phyloP scores from a whole-genome alignment of 2,888 invertebrate species.

The Caenorhabditis doughertyi region DNA sequence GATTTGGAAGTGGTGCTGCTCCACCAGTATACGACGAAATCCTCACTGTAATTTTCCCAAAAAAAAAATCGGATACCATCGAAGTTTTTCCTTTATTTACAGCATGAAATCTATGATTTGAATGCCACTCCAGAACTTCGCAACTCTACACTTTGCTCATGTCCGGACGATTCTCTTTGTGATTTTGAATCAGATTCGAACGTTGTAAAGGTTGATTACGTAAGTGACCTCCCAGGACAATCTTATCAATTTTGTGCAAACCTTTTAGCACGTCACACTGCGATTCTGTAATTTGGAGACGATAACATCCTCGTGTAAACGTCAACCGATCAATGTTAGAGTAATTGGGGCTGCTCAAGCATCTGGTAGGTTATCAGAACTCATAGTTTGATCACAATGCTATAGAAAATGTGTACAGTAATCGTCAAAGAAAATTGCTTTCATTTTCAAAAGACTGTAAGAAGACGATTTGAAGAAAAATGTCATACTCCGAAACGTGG shows the following conservation, averaged over 20 bases:
- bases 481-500: too few relatives aligned
- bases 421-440: not conserved
- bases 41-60: conserved; percentile 35
- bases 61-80: not conserved
- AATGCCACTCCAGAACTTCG: conserved; percentile 45
- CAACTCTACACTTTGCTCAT: conserved; percentile 54
- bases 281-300: conserved; percentile 53
- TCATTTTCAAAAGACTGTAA: not conserved
- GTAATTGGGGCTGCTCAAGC: conserved; percentile 57
- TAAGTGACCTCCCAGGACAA: too few relatives aligned
- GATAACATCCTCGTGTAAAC: conserved; percentile 49
- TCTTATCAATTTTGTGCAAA: conserved; percentile 19
- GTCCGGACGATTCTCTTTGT: conserved; percentile 43
- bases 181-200: conserved; percentile 60
- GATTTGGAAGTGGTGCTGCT: conserved; percentile 56
- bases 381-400: too few relatives aligned
- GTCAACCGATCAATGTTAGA: conserved; percentile 35
- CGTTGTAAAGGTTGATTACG: conserved; percentile 60
- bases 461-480: too few relatives aligned
- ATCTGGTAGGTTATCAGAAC: conserved; percentile 52
- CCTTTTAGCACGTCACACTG: conserved; percentile 57
- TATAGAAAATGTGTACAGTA: too few relatives aligned
- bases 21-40: conserved; percentile 63
- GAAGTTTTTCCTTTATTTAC: too few relatives aligned
- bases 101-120: conserved; percentile 64